phyloP scores from a whole-genome alignment of 2,888 invertebrate genomes.

The Chromoteleia sp. region DNA sequence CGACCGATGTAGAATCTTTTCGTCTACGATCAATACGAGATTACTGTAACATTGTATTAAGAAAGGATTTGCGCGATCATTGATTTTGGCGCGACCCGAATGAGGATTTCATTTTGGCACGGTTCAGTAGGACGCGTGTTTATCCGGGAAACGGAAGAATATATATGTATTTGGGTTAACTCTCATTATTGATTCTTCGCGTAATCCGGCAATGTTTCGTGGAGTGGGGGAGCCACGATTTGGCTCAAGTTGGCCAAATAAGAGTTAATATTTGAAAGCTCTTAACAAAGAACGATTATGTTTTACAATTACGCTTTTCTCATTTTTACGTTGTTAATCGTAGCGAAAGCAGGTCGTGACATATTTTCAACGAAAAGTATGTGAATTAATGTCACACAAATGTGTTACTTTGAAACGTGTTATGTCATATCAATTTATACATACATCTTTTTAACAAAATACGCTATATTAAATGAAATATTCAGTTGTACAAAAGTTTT shows the following conservation, averaged over 20 bases:
- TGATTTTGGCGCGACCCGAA: slow-evolving; percentile 61
- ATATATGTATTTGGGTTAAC: slow-evolving; percentile 64
- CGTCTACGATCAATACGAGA: slow-evolving; percentile 43
- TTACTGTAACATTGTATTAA: slow-evolving; percentile 37
- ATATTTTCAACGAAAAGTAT: no score
- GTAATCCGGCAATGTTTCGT: slow-evolving; percentile 25
- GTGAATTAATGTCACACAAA: no score
- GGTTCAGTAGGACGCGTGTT: slow-evolving; percentile 49
- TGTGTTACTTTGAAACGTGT: no score
- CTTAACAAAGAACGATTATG: slow-evolving; percentile 15
- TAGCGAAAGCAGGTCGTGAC: no score
- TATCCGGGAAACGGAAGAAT: slow-evolving; percentile 44
- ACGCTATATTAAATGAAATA: no score
- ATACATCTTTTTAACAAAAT: no score
- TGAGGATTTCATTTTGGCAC: slow-evolving; percentile 63
- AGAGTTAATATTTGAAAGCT: slow-evolving; percentile 32
- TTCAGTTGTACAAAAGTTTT: no score
- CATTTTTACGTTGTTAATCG: not conserved
- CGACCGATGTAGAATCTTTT: no score
- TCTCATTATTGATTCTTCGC: slow-evolving; percentile 60
- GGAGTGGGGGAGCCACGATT: slow-evolving; percentile 20
- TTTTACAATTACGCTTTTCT: not conserved
- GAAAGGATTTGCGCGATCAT: slow-evolving; percentile 40
- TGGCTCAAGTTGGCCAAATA: slow-evolving; percentile 17
- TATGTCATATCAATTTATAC: no score